These are phyloP conservation scores for Pollenia amentaria DNA, from an alignment of 2,888 invertebrate genomes.

Conservation along the genomic window DNA sequence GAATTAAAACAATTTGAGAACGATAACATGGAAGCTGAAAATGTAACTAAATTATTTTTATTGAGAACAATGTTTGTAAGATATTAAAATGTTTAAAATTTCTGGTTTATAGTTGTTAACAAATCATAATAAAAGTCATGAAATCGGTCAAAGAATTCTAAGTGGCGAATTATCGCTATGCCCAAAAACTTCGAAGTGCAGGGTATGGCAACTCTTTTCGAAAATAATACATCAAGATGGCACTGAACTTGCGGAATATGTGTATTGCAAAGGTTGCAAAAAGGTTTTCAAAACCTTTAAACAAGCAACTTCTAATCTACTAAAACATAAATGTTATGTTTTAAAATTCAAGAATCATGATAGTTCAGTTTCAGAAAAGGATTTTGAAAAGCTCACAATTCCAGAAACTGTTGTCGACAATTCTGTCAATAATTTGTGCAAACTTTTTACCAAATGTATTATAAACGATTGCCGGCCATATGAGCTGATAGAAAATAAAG, in stretches of 20 bases:
- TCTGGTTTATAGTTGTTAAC: not conserved
- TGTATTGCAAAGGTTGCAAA: not conserved
- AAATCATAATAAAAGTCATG: too few species aligned
- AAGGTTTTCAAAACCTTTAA: not conserved
- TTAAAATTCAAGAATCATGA: not conserved
- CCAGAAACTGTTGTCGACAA: not conserved
- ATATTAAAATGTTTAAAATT: not conserved
- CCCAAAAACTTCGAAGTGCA: not conserved
- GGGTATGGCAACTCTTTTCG: conserved; percentile 12
- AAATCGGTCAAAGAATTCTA: not conserved
- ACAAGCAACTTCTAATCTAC: conserved; percentile 7
- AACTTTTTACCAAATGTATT: conserved; percentile 24
- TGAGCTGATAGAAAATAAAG: not conserved
- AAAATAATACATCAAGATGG: not conserved
- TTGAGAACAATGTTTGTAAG: not conserved
- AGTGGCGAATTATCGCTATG: not conserved
- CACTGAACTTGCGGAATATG: not conserved
- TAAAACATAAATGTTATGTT: conserved; percentile 19
- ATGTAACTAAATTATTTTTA: too few species aligned
- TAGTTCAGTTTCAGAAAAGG: not conserved
- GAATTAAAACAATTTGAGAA: too few species aligned
- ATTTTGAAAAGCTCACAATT: not conserved
- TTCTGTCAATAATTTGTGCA: not conserved
- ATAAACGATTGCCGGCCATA: conserved; percentile 9
- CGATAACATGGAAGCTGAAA: too few species aligned